A percentile compares a stretch with the other conserved stretches of the same genome.
phyloP scores from a whole-genome alignment of 2,888 invertebrate genomes.

The Acanthosepion pharaonis region DNA sequence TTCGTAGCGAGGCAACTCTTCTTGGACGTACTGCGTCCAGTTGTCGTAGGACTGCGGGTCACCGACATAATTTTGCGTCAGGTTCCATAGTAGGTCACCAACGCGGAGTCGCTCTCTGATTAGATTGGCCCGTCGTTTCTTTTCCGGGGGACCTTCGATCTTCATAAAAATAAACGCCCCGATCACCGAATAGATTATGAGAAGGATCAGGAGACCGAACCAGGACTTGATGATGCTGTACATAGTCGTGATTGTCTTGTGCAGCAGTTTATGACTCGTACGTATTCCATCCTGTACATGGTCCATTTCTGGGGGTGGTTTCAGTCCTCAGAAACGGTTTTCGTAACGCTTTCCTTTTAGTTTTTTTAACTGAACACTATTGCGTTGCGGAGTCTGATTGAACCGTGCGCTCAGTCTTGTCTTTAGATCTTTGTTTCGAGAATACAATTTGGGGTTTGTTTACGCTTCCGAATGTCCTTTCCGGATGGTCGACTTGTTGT shows the following conservation, averaged over 20 bases:
- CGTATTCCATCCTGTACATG: slow-evolving; percentile 35
- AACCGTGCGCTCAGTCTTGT: too few species aligned
- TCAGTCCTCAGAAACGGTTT: too few species aligned
- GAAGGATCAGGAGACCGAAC: slow-evolving; percentile 84
- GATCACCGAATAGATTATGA: slow-evolving; percentile 85
- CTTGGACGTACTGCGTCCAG: slow-evolving; percentile 70
- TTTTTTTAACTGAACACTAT: too few species aligned
- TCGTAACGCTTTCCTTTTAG: too few species aligned
- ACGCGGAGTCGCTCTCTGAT: slow-evolving; percentile 85
- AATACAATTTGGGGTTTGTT: too few species aligned
- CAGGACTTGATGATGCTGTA: slow-evolving; percentile 37
- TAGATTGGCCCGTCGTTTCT: slow-evolving; percentile 89
- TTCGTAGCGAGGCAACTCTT: slow-evolving; percentile 87
- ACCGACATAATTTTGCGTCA: slow-evolving; percentile 50
- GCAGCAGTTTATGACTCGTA: not conserved
- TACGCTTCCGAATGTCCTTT: too few species aligned
- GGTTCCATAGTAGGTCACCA: slow-evolving; percentile 85
- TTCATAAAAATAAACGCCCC: slow-evolving; percentile 87
- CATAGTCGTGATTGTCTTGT: not conserved
- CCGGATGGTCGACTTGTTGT: too few species aligned
- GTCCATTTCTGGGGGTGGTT: slow-evolving; percentile 36
- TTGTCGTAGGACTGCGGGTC: slow-evolving; percentile 49
- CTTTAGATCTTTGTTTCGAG: too few species aligned
- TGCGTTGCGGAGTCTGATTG: too few species aligned
- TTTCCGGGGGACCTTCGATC: slow-evolving; percentile 88